These are phyloP conservation scores for Sapayoa aenigma DNA, from an alignment of 2,113 vertebrate genomes.

Conservation along the genomic window DNA sequence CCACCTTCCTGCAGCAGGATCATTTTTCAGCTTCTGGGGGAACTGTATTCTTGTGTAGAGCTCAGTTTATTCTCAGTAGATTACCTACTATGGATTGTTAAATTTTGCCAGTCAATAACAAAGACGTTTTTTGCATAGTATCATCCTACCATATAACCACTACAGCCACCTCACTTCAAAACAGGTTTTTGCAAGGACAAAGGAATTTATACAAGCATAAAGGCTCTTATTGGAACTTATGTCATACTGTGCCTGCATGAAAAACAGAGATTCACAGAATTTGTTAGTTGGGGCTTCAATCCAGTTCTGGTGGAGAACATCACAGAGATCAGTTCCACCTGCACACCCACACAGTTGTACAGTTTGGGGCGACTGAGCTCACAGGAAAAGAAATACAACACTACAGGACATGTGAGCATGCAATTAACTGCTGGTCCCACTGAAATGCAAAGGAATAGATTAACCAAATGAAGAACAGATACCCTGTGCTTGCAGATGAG, in stretches of 20 bases:
- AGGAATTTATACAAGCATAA: neutral
- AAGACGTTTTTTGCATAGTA: neutral
- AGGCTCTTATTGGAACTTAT: neutral
- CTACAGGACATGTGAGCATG: neutral
- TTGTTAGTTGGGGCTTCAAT: neutral
- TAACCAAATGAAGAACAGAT: slow-evolving; percentile 21
- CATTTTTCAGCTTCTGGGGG: neutral
- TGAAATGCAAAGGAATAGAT: slow-evolving; percentile 25
- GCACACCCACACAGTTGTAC: too few species aligned
- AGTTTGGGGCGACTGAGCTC: neutral
- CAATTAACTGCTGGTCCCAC: neutral
- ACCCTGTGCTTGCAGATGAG: neutral
- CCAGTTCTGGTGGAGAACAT: neutral
- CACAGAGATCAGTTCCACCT: neutral
- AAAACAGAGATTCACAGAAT: neutral
- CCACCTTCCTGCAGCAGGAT: neutral
- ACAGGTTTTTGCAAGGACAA: neutral
- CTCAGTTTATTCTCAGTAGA: neutral
- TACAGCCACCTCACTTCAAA: neutral
- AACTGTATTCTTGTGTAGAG: neutral
- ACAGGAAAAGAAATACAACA: slow-evolving; percentile 7
- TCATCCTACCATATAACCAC: neutral
- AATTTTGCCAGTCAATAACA: neutral
- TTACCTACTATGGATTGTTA: neutral
- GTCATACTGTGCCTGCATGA: neutral